Percentiles rank a stretch among this genome's conserved stretches.
phyloP scores from a whole-genome alignment of 2,113 vertebrate genomes.

The Pseudopipra pipra region DNA sequence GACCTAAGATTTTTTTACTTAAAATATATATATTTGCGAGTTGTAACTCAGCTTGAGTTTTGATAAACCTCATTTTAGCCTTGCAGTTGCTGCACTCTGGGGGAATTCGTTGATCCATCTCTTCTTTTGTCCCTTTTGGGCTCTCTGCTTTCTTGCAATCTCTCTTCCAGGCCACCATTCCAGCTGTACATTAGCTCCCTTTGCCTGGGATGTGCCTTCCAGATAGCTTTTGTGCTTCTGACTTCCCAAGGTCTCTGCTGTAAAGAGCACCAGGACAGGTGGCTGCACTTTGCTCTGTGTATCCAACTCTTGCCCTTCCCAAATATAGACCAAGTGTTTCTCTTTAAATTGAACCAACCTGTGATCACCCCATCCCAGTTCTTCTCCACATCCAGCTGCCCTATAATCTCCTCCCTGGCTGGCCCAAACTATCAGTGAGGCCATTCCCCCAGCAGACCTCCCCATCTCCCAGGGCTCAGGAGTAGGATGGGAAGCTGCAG shows the following conservation, averaged over 20 bases:
- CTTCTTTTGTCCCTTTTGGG: background rate
- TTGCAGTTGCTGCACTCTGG: background rate
- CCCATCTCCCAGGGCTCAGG: fast-evolving
- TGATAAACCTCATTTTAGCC: background rate
- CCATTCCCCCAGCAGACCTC: background rate
- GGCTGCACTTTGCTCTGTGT: background rate
- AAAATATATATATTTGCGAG: background rate
- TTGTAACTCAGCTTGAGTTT: background rate
- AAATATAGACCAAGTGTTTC: background rate
- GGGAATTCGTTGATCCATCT: background rate
- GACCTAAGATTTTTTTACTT: background rate
- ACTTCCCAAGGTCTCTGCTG: background rate
- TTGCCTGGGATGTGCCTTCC: background rate
- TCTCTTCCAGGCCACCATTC: background rate
- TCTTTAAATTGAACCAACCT: background rate
- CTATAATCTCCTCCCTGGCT: background rate
- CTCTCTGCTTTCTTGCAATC: background rate
- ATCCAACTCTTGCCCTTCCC: background rate
- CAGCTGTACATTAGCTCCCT: background rate
- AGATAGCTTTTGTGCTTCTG: background rate
- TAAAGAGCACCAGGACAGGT: background rate
- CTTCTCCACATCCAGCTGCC: background rate
- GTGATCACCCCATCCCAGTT: background rate
- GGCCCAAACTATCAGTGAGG: background rate
- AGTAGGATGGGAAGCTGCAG: background rate